phyloP scores from a whole-genome alignment of 2,888 invertebrate genomes.

The Ichneumon xanthorius region DNA sequence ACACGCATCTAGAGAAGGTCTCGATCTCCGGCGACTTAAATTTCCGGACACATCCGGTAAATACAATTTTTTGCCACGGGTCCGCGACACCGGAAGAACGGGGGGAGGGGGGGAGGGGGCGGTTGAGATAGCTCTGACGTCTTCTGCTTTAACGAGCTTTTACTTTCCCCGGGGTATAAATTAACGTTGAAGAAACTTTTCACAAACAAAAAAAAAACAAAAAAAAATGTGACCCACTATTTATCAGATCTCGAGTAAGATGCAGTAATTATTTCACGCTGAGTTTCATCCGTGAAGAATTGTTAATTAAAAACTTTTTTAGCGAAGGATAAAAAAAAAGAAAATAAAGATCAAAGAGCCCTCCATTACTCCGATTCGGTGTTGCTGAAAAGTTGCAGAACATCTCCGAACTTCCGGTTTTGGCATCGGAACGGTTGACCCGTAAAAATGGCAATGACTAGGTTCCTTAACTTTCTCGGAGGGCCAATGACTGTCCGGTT shows the following conservation, averaged over 20 bases:
- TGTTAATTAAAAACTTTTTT: background rate
- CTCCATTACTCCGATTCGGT: background rate
- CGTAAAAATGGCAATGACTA: background rate
- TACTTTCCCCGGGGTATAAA: background rate
- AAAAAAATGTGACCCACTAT: background rate
- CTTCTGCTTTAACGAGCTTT: background rate
- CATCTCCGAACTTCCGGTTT: background rate
- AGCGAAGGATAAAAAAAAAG: background rate
- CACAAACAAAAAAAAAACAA: background rate
- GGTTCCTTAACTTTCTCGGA: background rate
- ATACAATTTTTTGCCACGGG: background rate
- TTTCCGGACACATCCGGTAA: background rate
- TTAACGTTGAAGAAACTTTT: background rate
- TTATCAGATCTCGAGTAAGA: background rate
- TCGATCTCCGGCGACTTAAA: background rate
- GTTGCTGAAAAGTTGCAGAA: background rate
- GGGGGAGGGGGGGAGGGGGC: background rate
- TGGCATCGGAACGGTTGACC: background rate
- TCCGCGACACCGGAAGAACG: background rate
- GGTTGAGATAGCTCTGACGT: background rate
- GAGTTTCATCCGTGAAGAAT: conserved; percentile 9
- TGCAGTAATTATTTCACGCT: background rate
- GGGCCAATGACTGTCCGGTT: conserved; percentile 48
- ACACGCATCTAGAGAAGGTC: too few species aligned
- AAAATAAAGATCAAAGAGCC: background rate